Evolutionary conservation across 2,888 invertebrate species (phyloP).

Genomic region (Trissolcus japonicus): DNA sequence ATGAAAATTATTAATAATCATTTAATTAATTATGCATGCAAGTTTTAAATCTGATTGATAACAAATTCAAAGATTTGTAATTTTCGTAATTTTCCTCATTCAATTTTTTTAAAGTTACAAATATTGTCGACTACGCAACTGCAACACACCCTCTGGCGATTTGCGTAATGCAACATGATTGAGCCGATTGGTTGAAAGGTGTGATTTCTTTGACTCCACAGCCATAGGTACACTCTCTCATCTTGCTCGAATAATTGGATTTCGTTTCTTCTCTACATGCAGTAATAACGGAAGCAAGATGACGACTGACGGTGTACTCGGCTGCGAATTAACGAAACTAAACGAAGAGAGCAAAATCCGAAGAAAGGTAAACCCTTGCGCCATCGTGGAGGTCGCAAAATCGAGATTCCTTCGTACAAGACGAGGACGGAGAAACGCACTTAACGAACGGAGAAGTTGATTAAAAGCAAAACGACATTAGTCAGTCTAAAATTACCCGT

Average conservation of each 20-base stretch:
- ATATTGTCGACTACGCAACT: background rate
- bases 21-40: no score
- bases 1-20: no score
- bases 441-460: constrained; percentile 76
- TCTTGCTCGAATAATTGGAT: constrained; percentile 49
- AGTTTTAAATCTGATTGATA: no score
- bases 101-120: background rate
- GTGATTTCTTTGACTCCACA: constrained; percentile 42
- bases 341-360: constrained; percentile 42
- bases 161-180: constrained; percentile 37
- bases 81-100: no score
- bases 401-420: constrained; percentile 18
- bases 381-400: constrained; percentile 21
- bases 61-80: no score
- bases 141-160: constrained; percentile 3
- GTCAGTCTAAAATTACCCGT: constrained; percentile 75
- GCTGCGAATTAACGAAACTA: constrained; percentile 50
- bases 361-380: constrained; percentile 52
- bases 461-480: constrained; percentile 76
- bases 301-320: constrained; percentile 28
- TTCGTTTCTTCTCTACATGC: constrained; percentile 36
- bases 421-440: constrained; percentile 73
- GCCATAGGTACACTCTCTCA: constrained; percentile 21
- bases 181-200: constrained; percentile 45
- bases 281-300: constrained; percentile 50